These are phyloP conservation scores for Spodoptera picta DNA, from an alignment of 2,888 invertebrate genomes.

Conservation along the genomic window DNA sequence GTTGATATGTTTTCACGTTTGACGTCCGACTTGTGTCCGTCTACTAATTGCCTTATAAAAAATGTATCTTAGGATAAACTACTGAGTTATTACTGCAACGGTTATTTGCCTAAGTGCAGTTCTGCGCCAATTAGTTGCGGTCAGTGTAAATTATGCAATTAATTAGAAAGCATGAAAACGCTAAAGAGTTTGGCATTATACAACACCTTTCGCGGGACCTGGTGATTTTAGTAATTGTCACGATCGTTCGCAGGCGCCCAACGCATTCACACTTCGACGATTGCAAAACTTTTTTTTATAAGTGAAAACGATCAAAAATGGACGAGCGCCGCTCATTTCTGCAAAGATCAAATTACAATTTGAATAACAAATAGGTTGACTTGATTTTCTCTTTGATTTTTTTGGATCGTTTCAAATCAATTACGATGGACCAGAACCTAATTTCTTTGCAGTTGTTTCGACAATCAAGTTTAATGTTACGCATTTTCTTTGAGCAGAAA, in stretches of 20 bases:
- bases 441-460: slow-evolving; percentile 14
- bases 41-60: slow-evolving; percentile 15
- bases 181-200: slow-evolving; percentile 48
- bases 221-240: slow-evolving; percentile 47
- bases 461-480: slow-evolving; percentile 5
- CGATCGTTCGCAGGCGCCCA: slow-evolving; percentile 30
- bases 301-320: slow-evolving; percentile 32
- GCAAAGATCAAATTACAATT: slow-evolving; percentile 33
- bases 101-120: slow-evolving; percentile 20
- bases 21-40: slow-evolving; percentile 8
- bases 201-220: slow-evolving; percentile 49
- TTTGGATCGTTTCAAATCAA: slow-evolving; percentile 20
- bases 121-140: slow-evolving; percentile 40
- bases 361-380: slow-evolving; percentile 24
- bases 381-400: slow-evolving; percentile 24
- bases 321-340: slow-evolving; percentile 16
- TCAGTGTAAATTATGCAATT: slow-evolving; percentile 59
- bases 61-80: background rate
- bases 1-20: slow-evolving; percentile 13
- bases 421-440: slow-evolving; percentile 14
- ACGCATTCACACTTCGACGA: slow-evolving; percentile 45
- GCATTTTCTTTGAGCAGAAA: slow-evolving; percentile 9
- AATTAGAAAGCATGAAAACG: slow-evolving; percentile 71
- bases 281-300: slow-evolving; percentile 18
- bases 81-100: slow-evolving; percentile 1